phyloP scores from a whole-genome alignment of 2,888 invertebrate genomes.

The Tipula confusa region DNA sequence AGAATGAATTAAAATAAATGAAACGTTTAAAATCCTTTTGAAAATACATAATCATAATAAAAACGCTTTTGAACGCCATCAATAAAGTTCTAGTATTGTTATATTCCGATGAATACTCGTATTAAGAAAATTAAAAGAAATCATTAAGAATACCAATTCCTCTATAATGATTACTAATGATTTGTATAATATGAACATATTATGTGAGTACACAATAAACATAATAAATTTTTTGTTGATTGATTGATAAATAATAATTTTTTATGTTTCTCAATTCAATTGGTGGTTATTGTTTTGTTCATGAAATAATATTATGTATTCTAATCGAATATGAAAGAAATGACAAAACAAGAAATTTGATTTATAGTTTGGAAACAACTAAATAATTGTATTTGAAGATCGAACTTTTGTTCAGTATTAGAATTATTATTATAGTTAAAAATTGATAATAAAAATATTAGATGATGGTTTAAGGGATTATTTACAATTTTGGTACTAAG shows the following conservation, averaged over 20 bases:
- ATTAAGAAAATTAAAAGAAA: background rate
- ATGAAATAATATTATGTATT: background rate
- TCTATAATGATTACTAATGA: conserved; percentile 1
- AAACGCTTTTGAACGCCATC: conserved; percentile 3
- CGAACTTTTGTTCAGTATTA: too few species aligned
- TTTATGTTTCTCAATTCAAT: background rate
- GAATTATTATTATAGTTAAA: too few species aligned
- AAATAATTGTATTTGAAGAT: background rate
- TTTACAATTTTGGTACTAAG: too few species aligned
- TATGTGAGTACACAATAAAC: background rate
- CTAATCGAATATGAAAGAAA: background rate
- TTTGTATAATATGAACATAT: conserved; percentile 5
- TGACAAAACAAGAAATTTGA: background rate
- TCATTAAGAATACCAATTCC: conserved; percentile 5
- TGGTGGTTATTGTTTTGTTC: background rate
- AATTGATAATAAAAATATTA: too few species aligned
- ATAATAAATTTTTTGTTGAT: background rate
- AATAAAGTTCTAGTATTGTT: background rate
- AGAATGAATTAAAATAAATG: too few species aligned
- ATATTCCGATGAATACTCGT: background rate
- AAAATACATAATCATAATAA: background rate
- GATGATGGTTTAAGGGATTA: too few species aligned
- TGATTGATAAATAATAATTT: conserved; percentile 20
- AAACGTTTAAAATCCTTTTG: background rate
- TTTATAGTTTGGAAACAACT: background rate